Conservation (phyloP, 1,140 invertebrate genomes). For the Zaprionus inermis region DNA sequence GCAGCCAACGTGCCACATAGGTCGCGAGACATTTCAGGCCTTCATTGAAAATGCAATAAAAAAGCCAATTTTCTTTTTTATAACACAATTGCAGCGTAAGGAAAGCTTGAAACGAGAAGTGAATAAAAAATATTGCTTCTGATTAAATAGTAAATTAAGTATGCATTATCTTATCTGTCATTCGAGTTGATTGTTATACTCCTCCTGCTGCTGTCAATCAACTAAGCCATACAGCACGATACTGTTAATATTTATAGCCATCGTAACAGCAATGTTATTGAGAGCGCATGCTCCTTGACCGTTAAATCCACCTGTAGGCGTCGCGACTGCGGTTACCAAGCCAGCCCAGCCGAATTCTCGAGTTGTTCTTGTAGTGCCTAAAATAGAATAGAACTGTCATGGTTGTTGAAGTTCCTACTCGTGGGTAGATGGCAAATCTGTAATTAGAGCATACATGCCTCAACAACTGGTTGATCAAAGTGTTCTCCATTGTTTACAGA, state of each 20-base stretch:
- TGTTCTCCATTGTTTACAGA: not conserved
- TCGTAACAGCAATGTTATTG: constrained; percentile 50
- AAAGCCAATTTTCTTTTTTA: constrained; percentile 1
- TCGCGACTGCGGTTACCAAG: not conserved
- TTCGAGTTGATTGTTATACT: not conserved
- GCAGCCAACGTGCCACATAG: constrained; percentile 68
- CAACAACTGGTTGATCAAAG: not conserved
- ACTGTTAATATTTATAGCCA: constrained; percentile 34
- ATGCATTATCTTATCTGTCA: no score
- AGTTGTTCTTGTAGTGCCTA: no score
- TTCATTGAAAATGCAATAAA: constrained; percentile 71
- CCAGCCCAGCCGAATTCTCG: no score
- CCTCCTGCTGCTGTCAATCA: constrained; percentile 28
- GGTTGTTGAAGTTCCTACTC: no score
- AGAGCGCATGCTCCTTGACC: constrained; percentile 16
- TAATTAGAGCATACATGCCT: not conserved
- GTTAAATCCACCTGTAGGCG: not conserved
- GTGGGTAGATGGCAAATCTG: not conserved
- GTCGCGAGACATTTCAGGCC: constrained; percentile 65
- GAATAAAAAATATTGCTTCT: no score
- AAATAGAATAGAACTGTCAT: no score
- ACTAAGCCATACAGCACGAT: constrained; percentile 33
- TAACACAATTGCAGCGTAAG: not conserved
- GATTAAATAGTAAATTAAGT: no score
- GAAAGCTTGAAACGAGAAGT: no score